Conservation (phyloP, 92 coral and sea anemone genomes). For the Siderastrea radians region DNA sequence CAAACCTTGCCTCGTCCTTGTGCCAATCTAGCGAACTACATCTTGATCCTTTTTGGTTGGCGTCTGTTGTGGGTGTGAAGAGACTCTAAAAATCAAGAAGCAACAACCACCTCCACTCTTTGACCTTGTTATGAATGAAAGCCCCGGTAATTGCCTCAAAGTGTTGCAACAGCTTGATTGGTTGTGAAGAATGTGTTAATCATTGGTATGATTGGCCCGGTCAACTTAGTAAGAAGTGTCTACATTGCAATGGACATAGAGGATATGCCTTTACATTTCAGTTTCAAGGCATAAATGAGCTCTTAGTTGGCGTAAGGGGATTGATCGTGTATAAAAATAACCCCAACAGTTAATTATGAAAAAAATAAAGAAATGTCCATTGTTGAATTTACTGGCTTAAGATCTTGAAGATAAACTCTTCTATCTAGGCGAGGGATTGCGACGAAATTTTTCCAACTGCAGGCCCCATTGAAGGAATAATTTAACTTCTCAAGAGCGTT, state of each 20-base stretch:
- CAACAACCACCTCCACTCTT: too few species aligned
- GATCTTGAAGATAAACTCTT: background rate
- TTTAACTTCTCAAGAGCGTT: too few species aligned
- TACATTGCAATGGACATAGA: constrained; percentile 73
- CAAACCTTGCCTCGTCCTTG: too few species aligned
- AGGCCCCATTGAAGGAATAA: too few species aligned
- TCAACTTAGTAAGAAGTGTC: constrained; percentile 76
- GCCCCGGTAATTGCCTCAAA: constrained; percentile 75
- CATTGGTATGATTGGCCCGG: constrained; percentile 73
- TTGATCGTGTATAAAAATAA: constrained; percentile 40
- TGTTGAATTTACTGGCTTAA: background rate
- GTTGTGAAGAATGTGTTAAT: constrained; percentile 77
- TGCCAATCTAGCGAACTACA: too few species aligned
- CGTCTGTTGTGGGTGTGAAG: too few species aligned
- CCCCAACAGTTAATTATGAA: constrained; percentile 17
- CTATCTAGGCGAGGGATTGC: too few species aligned
- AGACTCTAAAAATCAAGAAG: too few species aligned
- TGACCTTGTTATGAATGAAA: too few species aligned
- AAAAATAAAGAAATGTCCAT: background rate
- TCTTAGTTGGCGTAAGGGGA: constrained; percentile 55
- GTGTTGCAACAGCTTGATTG: constrained; percentile 72
- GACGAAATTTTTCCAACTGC: too few species aligned
- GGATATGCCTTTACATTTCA: constrained; percentile 75
- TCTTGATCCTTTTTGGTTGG: too few species aligned
- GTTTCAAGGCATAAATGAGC: constrained; percentile 76